phyloP scores from a whole-genome alignment of 2,888 invertebrate species.

The Tiliacea citrago region DNA sequence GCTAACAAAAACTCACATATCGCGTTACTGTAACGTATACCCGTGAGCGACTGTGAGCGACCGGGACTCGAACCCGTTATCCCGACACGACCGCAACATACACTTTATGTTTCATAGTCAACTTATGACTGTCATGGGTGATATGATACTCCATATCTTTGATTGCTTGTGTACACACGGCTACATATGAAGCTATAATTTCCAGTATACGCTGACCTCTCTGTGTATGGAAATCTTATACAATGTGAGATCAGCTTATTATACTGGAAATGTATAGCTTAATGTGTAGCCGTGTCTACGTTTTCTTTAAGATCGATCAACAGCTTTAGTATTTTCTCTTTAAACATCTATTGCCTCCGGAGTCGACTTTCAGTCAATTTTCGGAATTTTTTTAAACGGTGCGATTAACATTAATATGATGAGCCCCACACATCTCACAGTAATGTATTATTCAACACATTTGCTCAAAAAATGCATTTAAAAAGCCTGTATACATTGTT shows the following conservation, averaged over 20 bases:
- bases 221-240: no score
- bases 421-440: background rate
- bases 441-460: no score
- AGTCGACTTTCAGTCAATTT: background rate
- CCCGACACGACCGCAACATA: slow-evolving; percentile 60
- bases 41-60: slow-evolving; percentile 69
- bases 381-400: no score
- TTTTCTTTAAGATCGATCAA: no score
- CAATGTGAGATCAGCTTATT: no score
- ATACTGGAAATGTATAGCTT: no score
- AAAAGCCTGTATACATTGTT: no score
- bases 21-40: slow-evolving; percentile 71
- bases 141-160: slow-evolving; percentile 14
- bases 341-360: background rate
- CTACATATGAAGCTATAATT: no score
- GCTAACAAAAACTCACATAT: slow-evolving; percentile 63
- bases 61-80: slow-evolving; percentile 70
- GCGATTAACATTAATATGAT: background rate
- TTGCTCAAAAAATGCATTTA: no score
- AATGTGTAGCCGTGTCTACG: no score
- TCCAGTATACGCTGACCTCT: no score
- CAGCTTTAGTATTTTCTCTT: background rate
- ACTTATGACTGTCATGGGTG: slow-evolving; percentile 20
- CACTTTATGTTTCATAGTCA: slow-evolving; percentile 39
- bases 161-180: background rate